Evolutionary conservation across 1,140 invertebrate species (phyloP), one percentile per base, ranked within the genome.

Genomic region (Cyclina sinensis): DNA sequence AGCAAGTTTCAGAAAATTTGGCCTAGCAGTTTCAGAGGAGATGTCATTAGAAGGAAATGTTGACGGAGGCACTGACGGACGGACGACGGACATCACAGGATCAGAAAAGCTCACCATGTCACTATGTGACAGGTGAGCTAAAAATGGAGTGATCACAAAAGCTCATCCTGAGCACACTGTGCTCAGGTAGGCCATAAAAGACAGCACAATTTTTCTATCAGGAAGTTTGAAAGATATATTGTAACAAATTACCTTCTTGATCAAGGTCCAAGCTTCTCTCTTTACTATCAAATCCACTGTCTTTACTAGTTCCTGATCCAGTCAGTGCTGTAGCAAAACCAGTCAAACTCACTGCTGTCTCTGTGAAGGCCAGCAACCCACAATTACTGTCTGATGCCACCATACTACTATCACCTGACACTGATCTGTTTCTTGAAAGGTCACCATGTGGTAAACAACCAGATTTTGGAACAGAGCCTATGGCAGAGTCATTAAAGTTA

Each of bases 251-350:
- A 84, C 81, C 81, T 70, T 30, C 65, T n/a, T 84, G 62, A 24
- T 84, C 81, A 0, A 48, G 18, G n/a, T 84, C 59, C 9, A 70
- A 9, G 24, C 59, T 84, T 43, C 39, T 68, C 21, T 84, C 81
- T 48, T 84, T 84, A 30, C 81, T 84, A 24, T 51, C 81, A 84
- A 84, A 84, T n/a, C 81, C 81, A 73, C 81, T 84, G 48, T 84
- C 65, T 32, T 84, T 84, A 54, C 81, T 84, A 1, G 24, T 43
- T 21, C 62, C 46, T 1, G 81, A 84, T 30, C 30, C 81, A 30
- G 81, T 70, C 65, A 84, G 27, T 21, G 79, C 79, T 27, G 48
- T 32, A 0, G 79, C 79, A 39, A 81, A 39, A 59, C 79, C 79
- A 39, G 79, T 65, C 57, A 81, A 30, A 57, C 54, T 81, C 0